These are phyloP conservation scores for Galerucella pusilla DNA, from an alignment of 2,888 invertebrate species.

Conservation along the genomic window DNA sequence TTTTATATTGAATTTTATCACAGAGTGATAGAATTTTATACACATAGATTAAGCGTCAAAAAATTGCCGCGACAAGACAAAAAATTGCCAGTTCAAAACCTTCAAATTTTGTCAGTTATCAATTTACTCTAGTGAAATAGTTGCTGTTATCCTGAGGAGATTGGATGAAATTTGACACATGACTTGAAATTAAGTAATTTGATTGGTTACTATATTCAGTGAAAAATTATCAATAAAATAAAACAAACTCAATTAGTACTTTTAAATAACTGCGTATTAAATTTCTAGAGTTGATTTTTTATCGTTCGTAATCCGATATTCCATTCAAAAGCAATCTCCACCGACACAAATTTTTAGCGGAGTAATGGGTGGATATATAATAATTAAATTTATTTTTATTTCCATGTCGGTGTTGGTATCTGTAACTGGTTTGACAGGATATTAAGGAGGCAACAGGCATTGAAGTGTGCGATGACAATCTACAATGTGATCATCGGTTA, in stretches of 20 bases:
- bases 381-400: slow-evolving; percentile 42
- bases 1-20: no score
- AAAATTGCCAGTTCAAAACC: no score
- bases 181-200: no score
- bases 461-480: slow-evolving; percentile 50
- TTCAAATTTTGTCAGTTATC: no score
- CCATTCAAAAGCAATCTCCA: neutral
- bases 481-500: slow-evolving; percentile 48
- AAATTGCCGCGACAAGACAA: no score
- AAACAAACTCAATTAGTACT: neutral
- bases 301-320: neutral
- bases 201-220: no score
- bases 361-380: slow-evolving; percentile 27
- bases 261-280: neutral
- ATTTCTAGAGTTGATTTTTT: neutral
- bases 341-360: slow-evolving; percentile 22
- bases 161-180: no score
- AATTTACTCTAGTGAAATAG: no score
- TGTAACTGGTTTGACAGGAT: slow-evolving; percentile 45
- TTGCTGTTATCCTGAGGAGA: no score
- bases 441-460: slow-evolving; percentile 47
- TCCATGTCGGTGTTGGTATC: slow-evolving; percentile 38
- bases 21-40: no score
- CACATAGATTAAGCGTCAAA: no score
- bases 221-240: no score